Percentiles rank a stretch among this genome's conserved stretches.
These are phyloP conservation scores for Hydrozoanthus tunicans DNA, from an alignment of 64 coral and sea anemone species.

Conservation along the genomic window DNA sequence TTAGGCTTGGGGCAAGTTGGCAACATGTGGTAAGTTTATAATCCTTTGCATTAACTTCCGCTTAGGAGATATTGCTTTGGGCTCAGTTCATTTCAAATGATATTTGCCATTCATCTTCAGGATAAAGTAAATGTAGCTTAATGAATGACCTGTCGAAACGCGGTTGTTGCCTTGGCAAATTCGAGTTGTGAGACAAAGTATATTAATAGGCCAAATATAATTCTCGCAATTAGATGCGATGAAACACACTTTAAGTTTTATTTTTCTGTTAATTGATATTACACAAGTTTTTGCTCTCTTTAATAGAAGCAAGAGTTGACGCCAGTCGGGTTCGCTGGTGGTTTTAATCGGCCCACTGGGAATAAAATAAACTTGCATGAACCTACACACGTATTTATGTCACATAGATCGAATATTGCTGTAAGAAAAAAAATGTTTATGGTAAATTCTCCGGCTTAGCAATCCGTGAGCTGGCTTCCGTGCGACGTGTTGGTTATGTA, in stretches of 20 bases:
- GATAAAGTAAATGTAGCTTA: neutral
- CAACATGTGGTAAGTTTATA: conserved; percentile 33
- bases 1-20: neutral
- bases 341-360: neutral
- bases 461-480: neutral
- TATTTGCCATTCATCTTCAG: neutral
- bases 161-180: neutral
- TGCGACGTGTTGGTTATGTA: conserved; percentile 31
- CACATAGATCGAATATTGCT: neutral
- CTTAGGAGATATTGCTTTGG: neutral
- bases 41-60: neutral
- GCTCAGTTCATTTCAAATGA: neutral
- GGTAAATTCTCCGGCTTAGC: conserved; percentile 2
- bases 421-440: neutral
- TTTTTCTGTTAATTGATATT: too few relatives aligned
- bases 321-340: too few relatives aligned
- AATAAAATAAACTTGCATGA: neutral
- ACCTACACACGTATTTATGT: neutral
- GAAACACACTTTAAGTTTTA: too few relatives aligned
- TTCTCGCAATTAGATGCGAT: too few relatives aligned
- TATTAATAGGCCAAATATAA: neutral
- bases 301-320: too few relatives aligned
- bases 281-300: too few relatives aligned
- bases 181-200: neutral
- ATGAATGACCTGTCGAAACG: neutral